phyloP scores from a whole-genome alignment of 2,113 vertebrate genomes.

The Cochlearius cochlearius region DNA sequence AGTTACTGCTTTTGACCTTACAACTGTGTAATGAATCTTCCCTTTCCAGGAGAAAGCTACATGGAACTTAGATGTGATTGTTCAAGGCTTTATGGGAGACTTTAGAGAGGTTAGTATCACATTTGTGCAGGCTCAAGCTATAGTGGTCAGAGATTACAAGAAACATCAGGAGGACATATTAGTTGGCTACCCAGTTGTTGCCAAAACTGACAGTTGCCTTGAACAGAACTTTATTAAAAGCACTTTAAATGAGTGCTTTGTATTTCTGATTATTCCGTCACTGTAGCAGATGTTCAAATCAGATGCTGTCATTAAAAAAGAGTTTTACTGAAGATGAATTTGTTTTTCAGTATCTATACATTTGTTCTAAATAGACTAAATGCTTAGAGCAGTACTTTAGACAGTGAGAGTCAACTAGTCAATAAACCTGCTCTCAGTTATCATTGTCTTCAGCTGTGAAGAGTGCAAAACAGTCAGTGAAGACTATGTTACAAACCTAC shows the following conservation, averaged over 20 bases:
- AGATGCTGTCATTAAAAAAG: not conserved
- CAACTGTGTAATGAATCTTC: not conserved
- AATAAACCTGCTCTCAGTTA: not conserved
- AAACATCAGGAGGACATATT: not conserved
- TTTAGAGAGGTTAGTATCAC: not conserved
- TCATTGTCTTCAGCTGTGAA: not conserved
- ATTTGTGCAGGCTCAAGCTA: not conserved
- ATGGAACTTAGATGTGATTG: not conserved
- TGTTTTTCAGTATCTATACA: not conserved
- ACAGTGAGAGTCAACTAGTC: not conserved
- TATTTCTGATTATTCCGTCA: not conserved
- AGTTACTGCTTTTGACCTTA: not conserved
- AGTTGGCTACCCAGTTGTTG: not conserved
- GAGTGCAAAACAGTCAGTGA: not conserved
- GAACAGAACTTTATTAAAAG: conserved; percentile 13
- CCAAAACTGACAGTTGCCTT: not conserved
- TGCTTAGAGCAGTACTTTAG: not conserved
- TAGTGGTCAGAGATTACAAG: not conserved
- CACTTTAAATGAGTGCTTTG: not conserved
- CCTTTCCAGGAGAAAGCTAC: not conserved
- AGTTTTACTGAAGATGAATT: not conserved
- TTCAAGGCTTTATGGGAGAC: not conserved
- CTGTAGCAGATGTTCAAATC: not conserved
- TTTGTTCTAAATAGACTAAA: not conserved
- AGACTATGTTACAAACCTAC: not conserved